These are phyloP conservation scores for Diglossa cyanea DNA, from an alignment of 2,797 vertebrate genomes.

Conservation along the genomic window DNA sequence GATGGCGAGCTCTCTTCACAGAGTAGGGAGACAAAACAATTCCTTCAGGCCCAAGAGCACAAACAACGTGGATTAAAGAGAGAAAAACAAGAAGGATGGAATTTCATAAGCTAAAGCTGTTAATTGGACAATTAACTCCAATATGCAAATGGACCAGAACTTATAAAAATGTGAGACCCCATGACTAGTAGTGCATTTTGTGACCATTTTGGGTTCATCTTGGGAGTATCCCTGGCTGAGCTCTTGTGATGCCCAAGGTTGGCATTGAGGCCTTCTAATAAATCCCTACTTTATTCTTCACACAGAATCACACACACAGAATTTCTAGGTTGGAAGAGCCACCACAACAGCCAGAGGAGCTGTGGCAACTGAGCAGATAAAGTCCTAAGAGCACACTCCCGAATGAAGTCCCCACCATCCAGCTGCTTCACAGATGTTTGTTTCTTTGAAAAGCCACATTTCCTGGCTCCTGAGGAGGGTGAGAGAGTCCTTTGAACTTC, in stretches of 20 bases:
- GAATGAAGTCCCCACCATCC: background rate
- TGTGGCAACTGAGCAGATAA: background rate
- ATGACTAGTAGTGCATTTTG: accelerated
- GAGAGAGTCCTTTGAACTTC: background rate
- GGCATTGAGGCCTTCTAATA: background rate
- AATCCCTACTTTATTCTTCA: background rate
- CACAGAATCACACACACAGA: too few species aligned
- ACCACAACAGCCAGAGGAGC: background rate
- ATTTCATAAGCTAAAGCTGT: background rate
- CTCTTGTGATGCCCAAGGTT: background rate
- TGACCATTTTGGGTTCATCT: background rate
- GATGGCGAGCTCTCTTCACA: background rate
- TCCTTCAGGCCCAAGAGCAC: background rate
- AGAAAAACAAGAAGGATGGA: background rate
- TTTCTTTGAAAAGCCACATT: background rate
- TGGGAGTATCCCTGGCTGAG: background rate
- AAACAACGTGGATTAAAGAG: background rate
- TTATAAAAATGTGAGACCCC: background rate
- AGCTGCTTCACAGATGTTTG: background rate
- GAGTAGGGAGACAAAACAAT: background rate
- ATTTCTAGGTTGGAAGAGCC: too few species aligned
- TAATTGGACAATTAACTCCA: background rate
- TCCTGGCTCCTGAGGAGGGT: background rate
- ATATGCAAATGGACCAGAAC: background rate
- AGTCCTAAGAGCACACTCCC: background rate